phyloP scores from a whole-genome alignment of 2,888 invertebrate genomes.

The Plagodis dolabraria region DNA sequence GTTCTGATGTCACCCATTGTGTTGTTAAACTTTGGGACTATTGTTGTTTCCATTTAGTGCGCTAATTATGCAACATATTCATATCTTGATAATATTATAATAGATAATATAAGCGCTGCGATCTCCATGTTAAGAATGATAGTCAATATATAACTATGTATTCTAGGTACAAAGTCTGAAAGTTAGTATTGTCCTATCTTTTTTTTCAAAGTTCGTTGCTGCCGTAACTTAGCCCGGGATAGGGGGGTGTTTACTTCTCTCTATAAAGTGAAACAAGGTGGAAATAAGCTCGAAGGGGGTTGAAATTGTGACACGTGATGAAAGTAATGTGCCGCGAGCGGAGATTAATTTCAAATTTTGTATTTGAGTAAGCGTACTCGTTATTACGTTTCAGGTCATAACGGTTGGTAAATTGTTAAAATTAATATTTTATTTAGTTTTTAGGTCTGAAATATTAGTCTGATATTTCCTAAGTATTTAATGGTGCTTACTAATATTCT shows the following conservation, averaged over 20 bases:
- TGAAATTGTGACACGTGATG: conserved; percentile 40
- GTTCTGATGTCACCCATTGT: no score
- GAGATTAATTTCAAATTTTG: conserved; percentile 35
- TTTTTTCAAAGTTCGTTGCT: conserved; percentile 17
- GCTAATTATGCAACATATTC: no score
- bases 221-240: conserved; percentile 11
- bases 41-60: no score
- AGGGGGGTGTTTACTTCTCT: conserved; percentile 33
- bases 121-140: no score
- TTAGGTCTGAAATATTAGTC: no score
- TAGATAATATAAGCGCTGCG: no score
- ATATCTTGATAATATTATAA: no score
- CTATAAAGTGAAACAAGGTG: conserved; percentile 37
- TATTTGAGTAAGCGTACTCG: conserved; percentile 15
- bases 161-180: background rate
- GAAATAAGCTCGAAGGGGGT: conserved; percentile 36
- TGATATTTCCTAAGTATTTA: no score
- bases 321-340: conserved; percentile 36
- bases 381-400: conserved; percentile 15
- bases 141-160: no score
- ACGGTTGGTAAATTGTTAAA: conserved; percentile 8
- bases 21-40: no score
- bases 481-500: no score
- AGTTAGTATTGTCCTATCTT: conserved; percentile 4
- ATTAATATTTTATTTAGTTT: no score